Conservation (phyloP, 2,113 vertebrate genomes). For the Aldabrachelys gigantea region DNA sequence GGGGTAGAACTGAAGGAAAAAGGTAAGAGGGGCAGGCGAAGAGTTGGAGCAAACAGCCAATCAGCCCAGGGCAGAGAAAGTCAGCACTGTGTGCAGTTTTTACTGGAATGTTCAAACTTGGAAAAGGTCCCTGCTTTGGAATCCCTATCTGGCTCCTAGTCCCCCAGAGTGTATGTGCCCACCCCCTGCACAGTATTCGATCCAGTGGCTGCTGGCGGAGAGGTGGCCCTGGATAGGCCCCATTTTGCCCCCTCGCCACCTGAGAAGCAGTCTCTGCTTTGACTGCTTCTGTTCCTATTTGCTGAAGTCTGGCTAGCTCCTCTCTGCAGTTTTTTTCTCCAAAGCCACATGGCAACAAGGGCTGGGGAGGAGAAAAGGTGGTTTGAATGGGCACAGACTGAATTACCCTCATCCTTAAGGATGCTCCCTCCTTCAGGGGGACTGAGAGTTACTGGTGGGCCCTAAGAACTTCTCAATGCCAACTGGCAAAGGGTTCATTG, state of each 20-base stretch:
- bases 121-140: neutral
- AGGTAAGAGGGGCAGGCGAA: neutral
- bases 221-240: neutral
- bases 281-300: neutral
- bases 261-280: neutral
- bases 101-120: neutral
- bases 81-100: neutral
- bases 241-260: neutral
- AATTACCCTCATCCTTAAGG: neutral
- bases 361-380: neutral
- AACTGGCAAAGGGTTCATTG: neutral
- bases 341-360: neutral
- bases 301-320: neutral
- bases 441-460: neutral
- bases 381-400: rapidly evolving
- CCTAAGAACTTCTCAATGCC: neutral
- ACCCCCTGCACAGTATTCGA: neutral
- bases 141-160: neutral
- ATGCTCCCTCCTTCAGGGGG: neutral
- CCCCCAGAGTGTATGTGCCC: neutral
- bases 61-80: neutral
- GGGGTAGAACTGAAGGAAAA: neutral
- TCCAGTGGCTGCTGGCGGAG: neutral
- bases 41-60: neutral
- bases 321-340: neutral